Percentiles rank a stretch among this genome's conserved stretches.
These are phyloP conservation scores for Cranoglanis bouderius DNA, from an alignment of 2,113 vertebrate genomes.

Conservation along the genomic window DNA sequence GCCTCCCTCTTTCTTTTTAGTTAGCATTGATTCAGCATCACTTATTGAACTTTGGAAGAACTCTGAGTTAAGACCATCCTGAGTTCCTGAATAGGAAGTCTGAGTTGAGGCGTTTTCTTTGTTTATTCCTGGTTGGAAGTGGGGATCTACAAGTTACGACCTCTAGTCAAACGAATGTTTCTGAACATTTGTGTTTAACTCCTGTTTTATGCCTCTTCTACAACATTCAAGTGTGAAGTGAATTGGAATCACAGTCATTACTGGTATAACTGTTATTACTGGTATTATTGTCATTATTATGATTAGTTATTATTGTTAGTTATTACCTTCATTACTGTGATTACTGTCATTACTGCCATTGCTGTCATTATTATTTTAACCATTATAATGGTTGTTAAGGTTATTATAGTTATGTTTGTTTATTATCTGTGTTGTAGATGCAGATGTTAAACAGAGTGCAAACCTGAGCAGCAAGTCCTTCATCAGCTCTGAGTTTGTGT, in stretches of 20 bases:
- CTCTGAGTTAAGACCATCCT: not conserved
- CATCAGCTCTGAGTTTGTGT: constrained; percentile 84
- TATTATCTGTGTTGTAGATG: constrained; percentile 73
- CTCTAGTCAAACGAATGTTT: not conserved
- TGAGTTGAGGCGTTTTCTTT: not conserved
- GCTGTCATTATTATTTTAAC: not conserved
- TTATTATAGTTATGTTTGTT: not conserved
- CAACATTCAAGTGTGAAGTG: not conserved
- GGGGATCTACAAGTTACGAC: not conserved
- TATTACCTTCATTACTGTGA: not conserved
- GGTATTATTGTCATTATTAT: too few species aligned
- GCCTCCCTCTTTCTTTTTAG: not conserved
- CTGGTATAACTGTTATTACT: not conserved
- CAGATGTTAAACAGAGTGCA: constrained; percentile 82
- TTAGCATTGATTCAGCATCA: too few species aligned
- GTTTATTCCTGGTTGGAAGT: too few species aligned
- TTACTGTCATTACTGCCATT: not conserved
- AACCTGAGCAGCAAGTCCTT: constrained; percentile 76
- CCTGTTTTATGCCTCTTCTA: too few species aligned
- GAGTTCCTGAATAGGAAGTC: not conserved
- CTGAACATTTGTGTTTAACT: not conserved
- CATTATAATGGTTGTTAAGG: not conserved
- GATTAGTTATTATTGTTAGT: too few species aligned
- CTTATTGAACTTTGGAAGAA: too few species aligned
- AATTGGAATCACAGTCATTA: not conserved